Conservation (phyloP, 2,797 vertebrate genomes). For the Sylvilagus floridanus region DNA sequence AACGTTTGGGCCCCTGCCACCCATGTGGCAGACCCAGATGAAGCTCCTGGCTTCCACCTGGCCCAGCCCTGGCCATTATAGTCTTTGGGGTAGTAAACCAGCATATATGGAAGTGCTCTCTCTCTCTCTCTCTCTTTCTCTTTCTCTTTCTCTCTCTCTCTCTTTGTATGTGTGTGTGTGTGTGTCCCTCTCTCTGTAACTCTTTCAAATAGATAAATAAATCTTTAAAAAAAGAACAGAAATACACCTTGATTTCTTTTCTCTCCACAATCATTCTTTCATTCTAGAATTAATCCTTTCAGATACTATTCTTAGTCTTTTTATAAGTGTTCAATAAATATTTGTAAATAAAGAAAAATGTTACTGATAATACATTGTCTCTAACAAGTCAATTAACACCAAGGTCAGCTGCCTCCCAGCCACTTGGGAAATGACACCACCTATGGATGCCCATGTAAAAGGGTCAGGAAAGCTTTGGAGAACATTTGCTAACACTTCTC, state of each 20-base stretch:
- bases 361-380: background rate
- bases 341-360: slow-evolving; percentile 48
- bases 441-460: background rate
- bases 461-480: background rate
- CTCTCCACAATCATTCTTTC: background rate
- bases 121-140: too few species aligned
- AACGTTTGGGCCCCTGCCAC: too few species aligned
- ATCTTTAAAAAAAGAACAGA: background rate
- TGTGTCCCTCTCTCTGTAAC: too few species aligned
- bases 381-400: background rate
- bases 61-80: too few species aligned
- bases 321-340: background rate
- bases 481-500: background rate
- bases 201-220: too few species aligned
- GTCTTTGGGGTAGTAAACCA: too few species aligned
- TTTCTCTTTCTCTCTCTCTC: too few species aligned
- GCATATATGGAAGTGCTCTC: too few species aligned
- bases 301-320: background rate
- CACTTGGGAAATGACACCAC: background rate
- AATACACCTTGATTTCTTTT: background rate
- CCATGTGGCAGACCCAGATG: too few species aligned
- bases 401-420: background rate
- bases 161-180: too few species aligned
- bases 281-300: slow-evolving; percentile 47
- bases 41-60: too few species aligned